phyloP scores from a whole-genome alignment of 2,797 vertebrate species.

The Aphelocoma californica region DNA sequence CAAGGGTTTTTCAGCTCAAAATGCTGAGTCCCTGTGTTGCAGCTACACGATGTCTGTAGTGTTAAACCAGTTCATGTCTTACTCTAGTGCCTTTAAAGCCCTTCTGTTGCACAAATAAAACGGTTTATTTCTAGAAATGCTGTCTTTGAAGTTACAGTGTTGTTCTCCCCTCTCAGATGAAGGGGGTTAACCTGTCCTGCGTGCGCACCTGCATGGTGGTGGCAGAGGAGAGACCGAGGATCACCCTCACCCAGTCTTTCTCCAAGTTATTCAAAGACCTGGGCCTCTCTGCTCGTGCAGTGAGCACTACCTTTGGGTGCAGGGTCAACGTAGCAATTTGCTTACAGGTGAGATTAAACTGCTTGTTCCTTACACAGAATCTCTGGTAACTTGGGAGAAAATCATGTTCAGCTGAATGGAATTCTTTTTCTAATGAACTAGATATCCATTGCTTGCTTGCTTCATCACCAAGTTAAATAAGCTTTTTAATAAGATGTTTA shows the following conservation, averaged over 20 bases:
- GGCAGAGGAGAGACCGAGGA: slow-evolving; percentile 92
- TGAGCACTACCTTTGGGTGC: slow-evolving; percentile 98
- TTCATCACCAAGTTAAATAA: not conserved
- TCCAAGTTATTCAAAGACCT: slow-evolving; percentile 97
- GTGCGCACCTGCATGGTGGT: slow-evolving; percentile 98
- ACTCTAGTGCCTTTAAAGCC: not conserved
- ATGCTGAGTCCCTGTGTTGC: not conserved
- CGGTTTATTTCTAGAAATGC: not conserved
- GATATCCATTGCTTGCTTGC: not conserved
- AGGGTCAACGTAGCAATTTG: slow-evolving; percentile 95
- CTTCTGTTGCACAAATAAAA: not conserved
- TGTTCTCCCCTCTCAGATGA: slow-evolving; percentile 72
- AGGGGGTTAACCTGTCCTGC: slow-evolving; percentile 91
- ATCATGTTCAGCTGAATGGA: not conserved
- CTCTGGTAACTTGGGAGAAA: not conserved
- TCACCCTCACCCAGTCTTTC: slow-evolving; percentile 90
- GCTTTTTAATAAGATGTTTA: not conserved
- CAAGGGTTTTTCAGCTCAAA: not conserved
- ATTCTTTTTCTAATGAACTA: not conserved
- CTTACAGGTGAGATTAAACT: slow-evolving; percentile 85
- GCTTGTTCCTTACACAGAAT: not conserved
- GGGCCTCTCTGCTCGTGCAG: slow-evolving; percentile 90
- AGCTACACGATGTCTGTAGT: accelerated
- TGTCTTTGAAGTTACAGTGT: not conserved
- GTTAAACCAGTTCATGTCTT: not conserved